Conservation (phyloP, 2,888 invertebrate species). For the Danaus chrysippus region DNA sequence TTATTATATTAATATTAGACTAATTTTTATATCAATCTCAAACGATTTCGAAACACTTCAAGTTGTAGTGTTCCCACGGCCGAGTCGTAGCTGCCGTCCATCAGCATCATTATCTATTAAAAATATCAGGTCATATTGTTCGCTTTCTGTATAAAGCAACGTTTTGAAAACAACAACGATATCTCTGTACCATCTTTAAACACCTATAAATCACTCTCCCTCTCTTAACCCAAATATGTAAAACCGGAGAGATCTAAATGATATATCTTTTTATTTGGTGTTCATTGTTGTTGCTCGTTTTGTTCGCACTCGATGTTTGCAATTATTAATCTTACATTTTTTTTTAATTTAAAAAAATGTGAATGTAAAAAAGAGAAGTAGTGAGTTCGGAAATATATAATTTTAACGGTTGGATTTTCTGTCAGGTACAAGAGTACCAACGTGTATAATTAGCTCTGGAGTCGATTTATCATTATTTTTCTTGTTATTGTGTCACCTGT, state of each 20-base stretch:
- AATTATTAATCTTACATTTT: background rate
- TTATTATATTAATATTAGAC: background rate
- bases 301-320: conserved; percentile 8
- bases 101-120: conserved; percentile 78
- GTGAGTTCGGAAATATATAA: too few relatives aligned
- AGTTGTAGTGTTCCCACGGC: conserved; percentile 75
- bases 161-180: conserved; percentile 54
- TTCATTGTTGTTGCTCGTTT: conserved; percentile 19
- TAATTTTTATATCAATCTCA: conserved; percentile 34
- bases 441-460: conserved; percentile 1
- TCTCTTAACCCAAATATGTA: conserved; percentile 41
- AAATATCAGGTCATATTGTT: conserved; percentile 78
- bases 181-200: conserved; percentile 64
- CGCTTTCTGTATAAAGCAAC: conserved; percentile 73
- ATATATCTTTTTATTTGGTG: conserved; percentile 27
- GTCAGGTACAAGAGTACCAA: background rate
- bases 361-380: too few relatives aligned
- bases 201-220: conserved; percentile 66
- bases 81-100: conserved; percentile 66
- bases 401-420: too few relatives aligned
- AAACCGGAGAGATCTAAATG: conserved; percentile 32
- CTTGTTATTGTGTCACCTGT: conserved; percentile 5
- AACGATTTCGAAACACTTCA: conserved; percentile 68
- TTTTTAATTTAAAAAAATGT: background rate
- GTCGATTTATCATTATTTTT: conserved; percentile 5